phyloP scores from a whole-genome alignment of 2,888 invertebrate genomes.

The Agonopterix arenella region DNA sequence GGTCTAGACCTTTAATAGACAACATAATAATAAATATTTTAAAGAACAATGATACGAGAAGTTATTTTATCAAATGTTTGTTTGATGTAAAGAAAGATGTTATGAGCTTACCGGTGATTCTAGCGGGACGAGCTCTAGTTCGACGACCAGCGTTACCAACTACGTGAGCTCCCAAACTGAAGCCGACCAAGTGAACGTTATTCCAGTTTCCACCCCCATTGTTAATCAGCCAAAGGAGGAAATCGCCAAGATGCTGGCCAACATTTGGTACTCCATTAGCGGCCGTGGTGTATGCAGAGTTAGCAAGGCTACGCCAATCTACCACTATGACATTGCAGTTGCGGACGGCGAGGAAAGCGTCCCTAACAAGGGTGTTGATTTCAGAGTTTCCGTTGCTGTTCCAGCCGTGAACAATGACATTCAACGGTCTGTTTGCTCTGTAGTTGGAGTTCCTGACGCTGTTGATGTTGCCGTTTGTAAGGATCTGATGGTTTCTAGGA shows the following conservation, averaged over 20 bases:
- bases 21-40: not conserved
- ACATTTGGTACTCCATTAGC: constrained; percentile 36
- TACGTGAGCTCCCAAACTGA: constrained; percentile 60
- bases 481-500: constrained; percentile 34
- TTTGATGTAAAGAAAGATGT: not conserved
- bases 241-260: constrained; percentile 44
- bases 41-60: not conserved
- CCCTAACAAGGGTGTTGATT: constrained; percentile 33
- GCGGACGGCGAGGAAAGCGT: constrained; percentile 39
- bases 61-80: no score
- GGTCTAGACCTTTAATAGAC: constrained; percentile 38
- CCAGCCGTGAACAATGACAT: constrained; percentile 56
- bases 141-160: constrained; percentile 50
- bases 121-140: constrained; percentile 27
- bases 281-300: constrained; percentile 6
- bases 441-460: constrained; percentile 42
- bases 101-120: constrained; percentile 43
- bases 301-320: constrained; percentile 50
- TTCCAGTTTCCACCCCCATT: constrained; percentile 49
- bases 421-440: constrained; percentile 24
- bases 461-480: constrained; percentile 39
- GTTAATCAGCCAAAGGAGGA: constrained; percentile 44
- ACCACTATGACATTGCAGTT: constrained; percentile 59
- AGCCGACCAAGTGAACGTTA: constrained; percentile 53
- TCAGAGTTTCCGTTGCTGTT: constrained; percentile 37